Evolutionary conservation across 92 coral and sea anemone species (phyloP), one percentile per base, ranked within the genome.

Genomic region (Blastomussa wellsi): DNA sequence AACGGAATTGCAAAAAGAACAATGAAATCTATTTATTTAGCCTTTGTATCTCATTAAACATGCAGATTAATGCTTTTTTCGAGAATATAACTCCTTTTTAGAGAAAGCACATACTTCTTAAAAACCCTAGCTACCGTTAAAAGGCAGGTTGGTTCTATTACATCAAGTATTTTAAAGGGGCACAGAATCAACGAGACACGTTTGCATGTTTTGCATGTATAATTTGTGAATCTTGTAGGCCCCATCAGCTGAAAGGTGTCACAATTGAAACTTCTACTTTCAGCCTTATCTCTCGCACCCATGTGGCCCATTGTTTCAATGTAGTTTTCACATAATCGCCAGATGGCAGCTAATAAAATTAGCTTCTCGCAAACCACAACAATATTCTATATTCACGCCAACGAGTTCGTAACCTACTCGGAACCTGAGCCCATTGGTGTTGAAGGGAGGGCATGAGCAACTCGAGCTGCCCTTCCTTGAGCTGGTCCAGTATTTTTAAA

Each of bases 221-320:
- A 82, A 88, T 82, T 80, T 74, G 55, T 68, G 75, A 78, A 88
- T 39, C 74, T 68, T 29, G 68, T 72, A 76, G 77, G 47, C 66
- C 79, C 16, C 24, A 65, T 94, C 98, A 94, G 87, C 95, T 92
- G 98, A 33, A 83, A 92, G 95, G 95, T 92, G 98, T 92, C 86
- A 86, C 66, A 26, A 82, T 81, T 88, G 87, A 90, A 79, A 76
- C 88, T 75, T 87, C 67, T 47, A 85, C 84, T 86, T 92, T 86
- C 88, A 88, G 83, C 84, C 94, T 94, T 94, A 94, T 94, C 98
- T 94, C 86, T 74, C 42, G 89, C 59, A 83, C 92, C 92, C 98
- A 94, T 94, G 98, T 94, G 98, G 95, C 93, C 98, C 98, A 94
- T 94, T 94, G 98, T 94, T 94, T 89, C 82, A 53, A 74, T 68